Base-by-base conservation (phyloP, 2,113 vertebrate species). In the Gyps fulvus region DNA sequence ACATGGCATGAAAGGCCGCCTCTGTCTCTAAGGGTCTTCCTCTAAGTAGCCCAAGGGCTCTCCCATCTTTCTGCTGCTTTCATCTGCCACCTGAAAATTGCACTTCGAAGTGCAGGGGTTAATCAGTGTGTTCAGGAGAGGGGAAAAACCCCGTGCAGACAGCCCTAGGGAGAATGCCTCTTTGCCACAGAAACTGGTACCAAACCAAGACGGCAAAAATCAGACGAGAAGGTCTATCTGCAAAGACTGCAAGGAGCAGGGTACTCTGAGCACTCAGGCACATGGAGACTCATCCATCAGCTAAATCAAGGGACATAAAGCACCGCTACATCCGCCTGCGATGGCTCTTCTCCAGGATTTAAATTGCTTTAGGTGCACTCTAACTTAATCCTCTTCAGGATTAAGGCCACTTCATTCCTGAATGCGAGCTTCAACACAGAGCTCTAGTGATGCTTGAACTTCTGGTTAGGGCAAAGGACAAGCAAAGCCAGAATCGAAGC, bases 281-380 rank as follows among this genome's bases (percentile, higher is more conserved):
- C 7, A 12, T 7, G n/a, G 25, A 54, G 31, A 18, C 10, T 50
- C 76, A 31, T 9, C 47, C 54, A 76, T 43, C 40, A 47, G n/a
- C 49, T 47, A 20, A 50, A 40, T 7, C 82, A 78, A 78, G 15
- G 59, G 55, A 77, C 27, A 32, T 22, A 61, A 40, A 90, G 50
- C 49, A 34, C 32, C 0, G 4, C 74, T 47, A 62, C 49, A 34
- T 43, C n/a, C 0, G 0, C 5, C 70, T 36, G 45, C 2, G 2
- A 38, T 3, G 3, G 73, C 40, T 65, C 29, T 42, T 61, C 25
- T 40, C 17, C 2, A 0, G 26, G 10, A 71, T 36, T 27, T 32
- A 13, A 78, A 73, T 8, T 38, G 49, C 73, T 88, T 42, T 61
- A 62, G 73, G 43, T 18, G n/a, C 69, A 16, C 21, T 29, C 25